Percentiles rank a stretch among this genome's conserved stretches.
phyloP scores from a whole-genome alignment of 1,140 invertebrate species.

The Arion vulgaris region DNA sequence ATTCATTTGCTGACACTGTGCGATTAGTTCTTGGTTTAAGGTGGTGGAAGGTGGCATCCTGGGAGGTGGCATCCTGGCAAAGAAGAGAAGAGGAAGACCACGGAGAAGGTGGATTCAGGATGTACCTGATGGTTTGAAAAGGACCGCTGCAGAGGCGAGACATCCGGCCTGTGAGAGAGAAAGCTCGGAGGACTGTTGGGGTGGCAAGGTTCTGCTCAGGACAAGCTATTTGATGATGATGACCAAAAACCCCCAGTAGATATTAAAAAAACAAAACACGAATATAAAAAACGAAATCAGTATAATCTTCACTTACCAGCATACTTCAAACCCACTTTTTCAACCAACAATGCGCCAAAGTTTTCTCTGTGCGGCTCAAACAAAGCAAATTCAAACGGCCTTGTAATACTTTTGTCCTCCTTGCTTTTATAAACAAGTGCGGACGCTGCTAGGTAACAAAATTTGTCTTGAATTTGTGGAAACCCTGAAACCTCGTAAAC shows the following conservation, averaged over 20 bases:
- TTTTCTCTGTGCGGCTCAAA: slow-evolving; percentile 68
- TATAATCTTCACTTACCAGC: slow-evolving; percentile 58
- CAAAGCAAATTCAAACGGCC: slow-evolving; percentile 71
- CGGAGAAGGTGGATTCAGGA: no score
- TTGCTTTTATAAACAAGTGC: slow-evolving; percentile 56
- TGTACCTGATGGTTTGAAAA: no score
- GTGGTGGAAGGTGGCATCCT: no score
- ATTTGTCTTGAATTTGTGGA: slow-evolving; percentile 72
- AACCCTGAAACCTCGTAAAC: slow-evolving; percentile 82
- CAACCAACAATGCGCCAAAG: slow-evolving; percentile 72
- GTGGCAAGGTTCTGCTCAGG: no score
- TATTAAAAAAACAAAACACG: not conserved
- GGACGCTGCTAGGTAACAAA: slow-evolving; percentile 66
- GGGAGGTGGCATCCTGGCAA: no score
- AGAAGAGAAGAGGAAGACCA: no score
- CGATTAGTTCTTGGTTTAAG: no score
- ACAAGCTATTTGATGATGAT: no score
- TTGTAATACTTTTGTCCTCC: slow-evolving; percentile 69
- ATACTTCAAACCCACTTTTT: slow-evolving; percentile 64
- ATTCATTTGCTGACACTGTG: no score
- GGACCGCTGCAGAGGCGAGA: no score
- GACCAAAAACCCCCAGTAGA: not conserved
- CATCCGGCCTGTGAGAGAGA: no score
- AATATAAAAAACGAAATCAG: not conserved
- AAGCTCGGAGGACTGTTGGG: no score